Evolutionary conservation across 2,888 invertebrate species (phyloP), one percentile per base, ranked within the genome.

Genomic region (Eupelmus urozonus): DNA sequence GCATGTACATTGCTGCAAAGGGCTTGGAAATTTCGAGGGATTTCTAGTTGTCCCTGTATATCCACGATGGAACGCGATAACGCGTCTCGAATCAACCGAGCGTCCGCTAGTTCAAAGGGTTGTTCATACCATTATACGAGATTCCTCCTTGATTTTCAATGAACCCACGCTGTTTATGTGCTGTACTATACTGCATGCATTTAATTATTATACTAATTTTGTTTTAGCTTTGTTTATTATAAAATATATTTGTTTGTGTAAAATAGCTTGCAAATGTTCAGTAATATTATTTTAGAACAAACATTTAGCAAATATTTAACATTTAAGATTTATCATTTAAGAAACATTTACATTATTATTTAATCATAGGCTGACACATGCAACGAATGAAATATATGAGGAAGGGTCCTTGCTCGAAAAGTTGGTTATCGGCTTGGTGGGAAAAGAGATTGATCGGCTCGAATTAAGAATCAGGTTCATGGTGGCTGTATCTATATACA

Each of bases 361-460:
- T 5, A 34, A 5, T 5, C 34, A 34, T 34, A n/a, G n/a, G n/a
- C n/a, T n/a, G n/a, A n/a, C n/a, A n/a, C n/a, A n/a, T n/a, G n/a
- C n/a, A n/a, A n/a, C n/a, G n/a, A n/a, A n/a, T n/a, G n/a, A n/a
- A n/a, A n/a, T n/a, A n/a, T n/a, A n/a, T n/a, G n/a, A n/a, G n/a
- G n/a, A n/a, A n/a, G n/a, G 34, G 34, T 3, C 34, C 3, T 34
- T 34, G 34, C 9, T 34, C 34, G 34, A 9, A 34, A 9, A 9
- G 34, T 45, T 45, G 16, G 2, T 45, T n/a, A n/a, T n/a, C n/a
- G n/a, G n/a, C n/a, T n/a, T 45, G 11, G 45, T 13, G 16, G 11
- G 45, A 62, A 62, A 34, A 51, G 55, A 62, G 62, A 76, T 45
- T 69, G 53, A 69, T 69, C 42, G 65, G 53, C 27, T 60, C 60